Evolutionary conservation across 2,113 vertebrate genomes (phyloP).

Genomic region (Labeo catla): DNA sequence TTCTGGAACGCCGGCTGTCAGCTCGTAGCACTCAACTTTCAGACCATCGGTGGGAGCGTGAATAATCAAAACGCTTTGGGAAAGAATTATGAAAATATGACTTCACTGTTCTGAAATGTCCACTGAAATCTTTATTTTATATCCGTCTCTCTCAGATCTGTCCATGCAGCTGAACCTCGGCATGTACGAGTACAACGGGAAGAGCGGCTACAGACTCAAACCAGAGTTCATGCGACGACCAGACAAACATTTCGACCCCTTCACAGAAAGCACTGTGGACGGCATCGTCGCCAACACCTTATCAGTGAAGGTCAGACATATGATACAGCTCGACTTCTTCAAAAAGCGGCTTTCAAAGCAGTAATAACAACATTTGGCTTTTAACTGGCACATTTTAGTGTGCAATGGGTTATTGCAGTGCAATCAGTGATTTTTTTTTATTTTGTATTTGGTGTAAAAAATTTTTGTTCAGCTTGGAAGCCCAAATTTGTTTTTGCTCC

Average conservation of each 20-base stretch:
- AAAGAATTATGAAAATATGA: background rate
- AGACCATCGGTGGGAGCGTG: conserved; percentile 81
- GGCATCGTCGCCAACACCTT: conserved; percentile 90
- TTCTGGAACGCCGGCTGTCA: conserved; percentile 93
- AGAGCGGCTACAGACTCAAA: conserved; percentile 87
- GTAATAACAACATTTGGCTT: background rate
- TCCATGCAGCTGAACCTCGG: conserved; percentile 92
- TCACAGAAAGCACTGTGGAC: conserved; percentile 87
- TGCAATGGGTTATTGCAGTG: background rate
- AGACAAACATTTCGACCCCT: conserved; percentile 90
- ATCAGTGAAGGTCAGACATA: conserved; percentile 82
- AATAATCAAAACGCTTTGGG: background rate
- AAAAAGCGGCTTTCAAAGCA: background rate
- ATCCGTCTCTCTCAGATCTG: conserved; percentile 74
- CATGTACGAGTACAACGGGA: conserved; percentile 90
- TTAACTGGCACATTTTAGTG: background rate
- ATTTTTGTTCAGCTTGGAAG: background rate
- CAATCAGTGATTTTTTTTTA: background rate
- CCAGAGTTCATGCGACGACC: conserved; percentile 91
- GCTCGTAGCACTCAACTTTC: conserved; percentile 90
- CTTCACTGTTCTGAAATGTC: background rate
- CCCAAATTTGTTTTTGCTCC: background rate
- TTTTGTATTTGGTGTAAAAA: background rate
- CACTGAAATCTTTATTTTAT: background rate
- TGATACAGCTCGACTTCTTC: background rate